These are phyloP conservation scores for Pseudachorutes palmiensis DNA, from an alignment of 1,140 invertebrate species.

Conservation along the genomic window DNA sequence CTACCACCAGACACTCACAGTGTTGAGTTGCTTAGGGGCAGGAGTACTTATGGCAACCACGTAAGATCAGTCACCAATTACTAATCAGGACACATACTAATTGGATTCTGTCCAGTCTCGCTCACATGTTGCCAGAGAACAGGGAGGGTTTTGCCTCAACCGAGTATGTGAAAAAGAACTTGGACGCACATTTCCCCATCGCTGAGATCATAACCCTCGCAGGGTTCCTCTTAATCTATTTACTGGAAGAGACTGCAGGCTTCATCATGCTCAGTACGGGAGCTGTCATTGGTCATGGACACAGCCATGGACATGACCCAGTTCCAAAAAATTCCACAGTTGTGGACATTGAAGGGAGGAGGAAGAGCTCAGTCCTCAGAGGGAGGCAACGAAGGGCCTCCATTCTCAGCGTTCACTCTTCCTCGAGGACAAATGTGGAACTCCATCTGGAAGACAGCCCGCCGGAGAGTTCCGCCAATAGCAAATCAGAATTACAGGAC, in stretches of 20 bases:
- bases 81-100: too few relatives aligned
- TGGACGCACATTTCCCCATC: constrained; percentile 49
- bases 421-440: not conserved
- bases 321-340: constrained; percentile 7
- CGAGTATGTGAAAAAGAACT: not conserved
- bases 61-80: too few relatives aligned
- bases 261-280: constrained; percentile 40
- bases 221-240: constrained; percentile 76
- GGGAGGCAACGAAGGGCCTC: not conserved
- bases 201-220: constrained; percentile 59
- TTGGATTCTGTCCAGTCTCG: too few relatives aligned
- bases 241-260: constrained; percentile 69
- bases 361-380: not conserved
- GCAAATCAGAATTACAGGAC: not conserved
- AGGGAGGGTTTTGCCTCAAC: constrained; percentile 49
- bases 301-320: constrained; percentile 43
- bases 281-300: constrained; percentile 40
- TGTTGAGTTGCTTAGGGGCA: constrained; percentile 69
- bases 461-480: not conserved
- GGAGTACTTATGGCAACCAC: constrained; percentile 73
- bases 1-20: constrained; percentile 44
- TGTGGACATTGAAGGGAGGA: not conserved
- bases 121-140: constrained; percentile 84
- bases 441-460: not conserved
- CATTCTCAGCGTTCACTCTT: not conserved